Conservation (phyloP, 2,113 vertebrate species). For the Dasyprocta punctata region DNA sequence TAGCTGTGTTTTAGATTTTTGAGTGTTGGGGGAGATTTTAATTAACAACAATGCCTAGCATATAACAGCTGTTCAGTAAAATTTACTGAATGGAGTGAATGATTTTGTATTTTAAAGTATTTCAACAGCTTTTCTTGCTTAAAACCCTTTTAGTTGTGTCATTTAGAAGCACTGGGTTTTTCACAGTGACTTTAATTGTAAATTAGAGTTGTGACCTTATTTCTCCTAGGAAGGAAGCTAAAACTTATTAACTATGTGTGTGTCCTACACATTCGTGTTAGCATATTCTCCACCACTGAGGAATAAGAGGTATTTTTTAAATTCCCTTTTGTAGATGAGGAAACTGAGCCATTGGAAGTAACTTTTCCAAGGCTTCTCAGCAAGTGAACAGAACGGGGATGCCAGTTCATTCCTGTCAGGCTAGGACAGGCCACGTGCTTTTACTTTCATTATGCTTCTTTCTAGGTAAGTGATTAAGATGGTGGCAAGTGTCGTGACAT, state of each 20-base stretch:
- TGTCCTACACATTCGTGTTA: background rate
- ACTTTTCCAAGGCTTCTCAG: background rate
- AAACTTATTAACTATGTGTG: background rate
- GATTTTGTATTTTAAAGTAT: slow-evolving; percentile 47
- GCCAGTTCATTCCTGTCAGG: background rate
- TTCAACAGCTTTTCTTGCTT: background rate
- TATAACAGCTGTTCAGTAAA: background rate
- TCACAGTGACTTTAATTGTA: background rate
- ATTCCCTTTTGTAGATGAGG: background rate
- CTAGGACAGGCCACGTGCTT: background rate
- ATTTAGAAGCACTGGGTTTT: slow-evolving; percentile 29
- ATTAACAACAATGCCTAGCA: background rate
- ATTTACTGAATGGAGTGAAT: background rate
- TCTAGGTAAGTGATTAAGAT: background rate
- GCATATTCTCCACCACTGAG: background rate
- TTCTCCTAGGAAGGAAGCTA: background rate
- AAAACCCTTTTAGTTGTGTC: slow-evolving; percentile 27
- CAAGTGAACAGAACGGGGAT: background rate
- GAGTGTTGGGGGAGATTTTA: slow-evolving; percentile 19
- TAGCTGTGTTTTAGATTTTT: background rate
- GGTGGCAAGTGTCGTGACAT: background rate
- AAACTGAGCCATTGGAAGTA: background rate
- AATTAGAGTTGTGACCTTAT: background rate
- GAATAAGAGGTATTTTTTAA: background rate
- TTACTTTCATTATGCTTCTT: background rate